Evolutionary conservation across 2,888 invertebrate species (phyloP), one percentile per base, ranked within the genome.

Genomic region (Apomyelois bistriatella): DNA sequence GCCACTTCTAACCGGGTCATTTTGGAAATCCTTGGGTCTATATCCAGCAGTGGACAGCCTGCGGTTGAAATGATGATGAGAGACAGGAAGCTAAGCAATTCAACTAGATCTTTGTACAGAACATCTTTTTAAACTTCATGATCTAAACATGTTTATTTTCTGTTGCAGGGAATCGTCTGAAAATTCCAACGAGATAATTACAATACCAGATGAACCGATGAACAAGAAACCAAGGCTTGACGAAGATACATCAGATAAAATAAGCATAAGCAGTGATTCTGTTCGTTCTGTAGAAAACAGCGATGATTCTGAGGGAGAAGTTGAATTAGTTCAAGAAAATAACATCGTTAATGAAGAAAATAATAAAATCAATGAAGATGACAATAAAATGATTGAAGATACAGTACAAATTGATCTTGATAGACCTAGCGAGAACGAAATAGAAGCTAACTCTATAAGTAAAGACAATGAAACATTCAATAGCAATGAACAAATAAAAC

Each of bases 231-330:
- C 65, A 3, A 76, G 83, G 4, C 30, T 78, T 15, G 70, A 68
- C 22, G 65, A 67, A 12, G 70, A 67, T n/a, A 55, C 59, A 1
- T 15, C 63, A 8, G 85, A 84, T 8, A 74, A 77, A 61, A 85
- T 88, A 42, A 84, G 83, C 52, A 58, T 88, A 9, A 85, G 85
- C 57, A 87, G 85, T 47, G 81, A 76, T 1, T 84, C 85, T 0
- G 62, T 58, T 0, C 60, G 56, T n/a, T 80, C 83, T 0, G 59
- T 83, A 3, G 77, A 79, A 58, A 73, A 76, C 16, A 70, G 73
- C 15, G 79, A 80, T n/a, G 76, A 72, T 37, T 72, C 77, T 1
- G 74, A 74, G 12, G 59, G 65, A 7, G 68, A 72, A 55, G 67
- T 62, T 1, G 55, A 58, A 30, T 57, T 53, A 15, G 48, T 57